These are phyloP conservation scores for Cyclopterus lumpus DNA, from an alignment of 2,797 vertebrate genomes.

Conservation along the genomic window DNA sequence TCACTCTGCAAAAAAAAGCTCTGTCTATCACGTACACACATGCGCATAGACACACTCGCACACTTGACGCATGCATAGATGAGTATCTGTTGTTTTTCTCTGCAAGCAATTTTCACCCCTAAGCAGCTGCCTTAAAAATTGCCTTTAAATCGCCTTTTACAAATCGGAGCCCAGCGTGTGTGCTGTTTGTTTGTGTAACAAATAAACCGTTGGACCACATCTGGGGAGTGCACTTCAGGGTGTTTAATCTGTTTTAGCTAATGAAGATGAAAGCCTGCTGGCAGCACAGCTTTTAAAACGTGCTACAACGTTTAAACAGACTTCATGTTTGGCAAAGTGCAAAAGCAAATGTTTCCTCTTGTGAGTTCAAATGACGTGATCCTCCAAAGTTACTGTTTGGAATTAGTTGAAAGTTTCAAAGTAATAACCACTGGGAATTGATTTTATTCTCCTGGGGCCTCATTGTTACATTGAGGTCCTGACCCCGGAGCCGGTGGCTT, in stretches of 20 bases:
- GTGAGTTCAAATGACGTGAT: neutral
- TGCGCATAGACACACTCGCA: neutral
- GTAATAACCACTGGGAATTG: neutral
- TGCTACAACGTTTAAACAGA: conserved; percentile 14
- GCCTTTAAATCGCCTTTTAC: conserved; percentile 10
- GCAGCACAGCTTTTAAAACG: neutral
- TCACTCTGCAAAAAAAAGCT: conserved; percentile 48
- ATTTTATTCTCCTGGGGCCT: conserved; percentile 13
- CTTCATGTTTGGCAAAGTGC: conserved; percentile 28
- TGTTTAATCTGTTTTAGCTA: conserved; percentile 10
- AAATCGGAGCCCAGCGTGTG: conserved; percentile 5
- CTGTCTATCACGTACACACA: neutral
- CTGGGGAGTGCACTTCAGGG: conserved; percentile 8
- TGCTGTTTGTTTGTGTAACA: conserved; percentile 28
- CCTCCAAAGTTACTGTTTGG: neutral
- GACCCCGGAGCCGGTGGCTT: conserved; percentile 31
- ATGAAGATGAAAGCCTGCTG: conserved; percentile 7
- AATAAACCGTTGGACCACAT: conserved; percentile 26
- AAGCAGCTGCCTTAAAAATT: conserved; percentile 39
- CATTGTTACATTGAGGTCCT: conserved; percentile 38
- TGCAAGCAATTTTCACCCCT: conserved; percentile 50
- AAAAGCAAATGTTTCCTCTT: conserved; percentile 7
- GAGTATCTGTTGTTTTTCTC: conserved; percentile 34
- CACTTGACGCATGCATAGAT: neutral
- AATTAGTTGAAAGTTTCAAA: conserved; percentile 13